These are phyloP conservation scores for Trichogramma pretiosum DNA, from an alignment of 1,140 invertebrate genomes.

Conservation along the genomic window DNA sequence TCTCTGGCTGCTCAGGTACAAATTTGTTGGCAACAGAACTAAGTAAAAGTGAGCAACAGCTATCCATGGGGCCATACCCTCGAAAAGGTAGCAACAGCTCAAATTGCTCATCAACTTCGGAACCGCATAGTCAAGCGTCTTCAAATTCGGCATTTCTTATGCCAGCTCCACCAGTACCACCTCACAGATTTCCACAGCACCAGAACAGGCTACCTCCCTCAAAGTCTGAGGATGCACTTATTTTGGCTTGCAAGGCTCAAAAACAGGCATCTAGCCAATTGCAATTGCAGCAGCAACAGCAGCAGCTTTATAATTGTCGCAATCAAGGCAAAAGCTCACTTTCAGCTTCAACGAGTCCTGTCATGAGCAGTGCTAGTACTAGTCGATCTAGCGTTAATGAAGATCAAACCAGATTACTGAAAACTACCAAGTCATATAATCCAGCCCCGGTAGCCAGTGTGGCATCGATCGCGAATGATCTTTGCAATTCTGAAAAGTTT, in stretches of 20 bases:
- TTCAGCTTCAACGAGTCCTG: slow-evolving; percentile 47
- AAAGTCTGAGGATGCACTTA: slow-evolving; percentile 66
- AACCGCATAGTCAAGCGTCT: too few species aligned
- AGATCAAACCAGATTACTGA: too few species aligned
- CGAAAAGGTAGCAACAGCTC: slow-evolving; percentile 37
- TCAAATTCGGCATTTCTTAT: slow-evolving; percentile 23
- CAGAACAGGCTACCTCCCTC: slow-evolving; percentile 52
- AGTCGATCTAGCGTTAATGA: too few species aligned
- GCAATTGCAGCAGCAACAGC: slow-evolving; percentile 36
- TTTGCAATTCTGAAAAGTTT: slow-evolving; percentile 25
- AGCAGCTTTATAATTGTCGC: too few species aligned
- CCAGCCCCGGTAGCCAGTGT: slow-evolving; percentile 27
- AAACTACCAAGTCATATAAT: slow-evolving; percentile 49
- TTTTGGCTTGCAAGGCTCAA: too few species aligned
- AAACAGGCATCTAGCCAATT: too few species aligned
- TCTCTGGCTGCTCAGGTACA: slow-evolving; percentile 18
- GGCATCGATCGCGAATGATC: slow-evolving; percentile 22
- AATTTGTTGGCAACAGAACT: slow-evolving; percentile 60
- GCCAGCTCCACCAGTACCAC: not conserved
- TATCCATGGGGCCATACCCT: slow-evolving; percentile 39
- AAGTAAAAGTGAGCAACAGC: slow-evolving; percentile 74
- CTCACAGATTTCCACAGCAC: not conserved
- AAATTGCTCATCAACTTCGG: slow-evolving; percentile 31
- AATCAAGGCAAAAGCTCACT: too few species aligned
- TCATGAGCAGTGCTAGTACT: slow-evolving; percentile 48